phyloP scores from a whole-genome alignment of 1,140 invertebrate genomes.

The Drosophila navojoa region DNA sequence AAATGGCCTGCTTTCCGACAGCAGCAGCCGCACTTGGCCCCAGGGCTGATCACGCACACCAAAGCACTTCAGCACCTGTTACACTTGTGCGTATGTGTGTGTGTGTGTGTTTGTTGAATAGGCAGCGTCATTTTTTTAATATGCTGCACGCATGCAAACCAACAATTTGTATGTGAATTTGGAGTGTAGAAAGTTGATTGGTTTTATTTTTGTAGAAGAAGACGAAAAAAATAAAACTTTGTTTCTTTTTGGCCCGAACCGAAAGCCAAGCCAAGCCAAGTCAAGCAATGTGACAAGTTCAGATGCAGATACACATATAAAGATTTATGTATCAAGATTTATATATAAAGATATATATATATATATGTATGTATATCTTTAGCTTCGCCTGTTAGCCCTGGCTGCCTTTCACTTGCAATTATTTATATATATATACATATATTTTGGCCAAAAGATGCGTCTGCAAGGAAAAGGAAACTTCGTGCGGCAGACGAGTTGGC shows the following conservation, averaged over 20 bases:
- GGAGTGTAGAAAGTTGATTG: constrained; percentile 79
- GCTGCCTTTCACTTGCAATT: constrained; percentile 49
- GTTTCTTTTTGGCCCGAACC: constrained; percentile 2
- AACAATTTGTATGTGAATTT: constrained; percentile 65
- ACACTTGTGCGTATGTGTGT: background rate
- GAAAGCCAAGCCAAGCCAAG: constrained; percentile 6
- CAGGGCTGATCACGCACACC: constrained; percentile 36
- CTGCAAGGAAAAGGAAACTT: constrained; percentile 64
- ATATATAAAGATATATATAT: background rate
- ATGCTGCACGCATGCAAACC: constrained; percentile 80
- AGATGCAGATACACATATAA: background rate
- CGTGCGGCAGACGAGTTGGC: constrained; percentile 45
- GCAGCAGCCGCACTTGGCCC: constrained; percentile 22
- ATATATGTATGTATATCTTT: no score
- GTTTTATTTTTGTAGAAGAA: constrained; percentile 48
- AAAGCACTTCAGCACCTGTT: constrained; percentile 33
- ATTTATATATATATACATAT: constrained; percentile 9
- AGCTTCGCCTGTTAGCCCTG: constrained; percentile 17
- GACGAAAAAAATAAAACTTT: background rate
- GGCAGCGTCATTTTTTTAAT: constrained; percentile 72
- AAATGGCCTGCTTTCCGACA: constrained; percentile 6
- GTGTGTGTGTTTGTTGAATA: constrained; percentile 34
- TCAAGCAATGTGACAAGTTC: constrained; percentile 35
- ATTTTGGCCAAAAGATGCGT: constrained; percentile 11
- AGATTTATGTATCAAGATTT: background rate